These are phyloP conservation scores for Agrilus biguttatus DNA, from an alignment of 2,888 invertebrate species.

Conservation along the genomic window DNA sequence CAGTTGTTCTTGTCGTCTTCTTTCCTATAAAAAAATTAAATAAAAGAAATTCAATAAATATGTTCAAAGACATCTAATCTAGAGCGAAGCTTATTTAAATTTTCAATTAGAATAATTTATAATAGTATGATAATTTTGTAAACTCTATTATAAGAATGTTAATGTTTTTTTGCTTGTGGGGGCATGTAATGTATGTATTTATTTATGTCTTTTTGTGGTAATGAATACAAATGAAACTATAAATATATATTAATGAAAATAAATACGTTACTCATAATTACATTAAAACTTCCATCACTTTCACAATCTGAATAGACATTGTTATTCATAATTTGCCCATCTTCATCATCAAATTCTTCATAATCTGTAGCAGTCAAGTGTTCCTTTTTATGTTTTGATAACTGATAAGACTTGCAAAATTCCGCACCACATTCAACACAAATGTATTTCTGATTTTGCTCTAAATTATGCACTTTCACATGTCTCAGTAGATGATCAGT, in stretches of 20 bases:
- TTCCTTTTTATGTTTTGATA: slow-evolving; percentile 16
- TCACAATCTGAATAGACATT: background rate
- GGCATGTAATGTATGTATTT: no score
- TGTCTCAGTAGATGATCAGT: slow-evolving; percentile 25
- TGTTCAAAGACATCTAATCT: no score
- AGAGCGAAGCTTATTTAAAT: no score
- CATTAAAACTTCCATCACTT: background rate
- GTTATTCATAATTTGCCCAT: slow-evolving; percentile 1
- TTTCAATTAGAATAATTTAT: no score
- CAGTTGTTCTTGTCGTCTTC: background rate
- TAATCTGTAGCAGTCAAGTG: slow-evolving; percentile 11
- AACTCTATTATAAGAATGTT: no score
- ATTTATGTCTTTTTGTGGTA: no score
- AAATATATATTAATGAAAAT: no score
- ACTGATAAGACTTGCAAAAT: slow-evolving; percentile 16
- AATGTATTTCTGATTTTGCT: slow-evolving; percentile 10
- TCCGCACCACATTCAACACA: slow-evolving; percentile 17
- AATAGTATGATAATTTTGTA: no score
- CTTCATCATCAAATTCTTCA: slow-evolving; percentile 8
- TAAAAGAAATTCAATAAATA: no score
- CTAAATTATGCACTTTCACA: slow-evolving; percentile 22
- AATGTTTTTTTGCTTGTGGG: no score
- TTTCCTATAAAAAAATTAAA: no score
- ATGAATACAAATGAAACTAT: no score
- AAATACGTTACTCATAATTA: background rate